These are phyloP conservation scores for Sarcophaga subvicina DNA, from an alignment of 2,888 invertebrate species.

Conservation along the genomic window DNA sequence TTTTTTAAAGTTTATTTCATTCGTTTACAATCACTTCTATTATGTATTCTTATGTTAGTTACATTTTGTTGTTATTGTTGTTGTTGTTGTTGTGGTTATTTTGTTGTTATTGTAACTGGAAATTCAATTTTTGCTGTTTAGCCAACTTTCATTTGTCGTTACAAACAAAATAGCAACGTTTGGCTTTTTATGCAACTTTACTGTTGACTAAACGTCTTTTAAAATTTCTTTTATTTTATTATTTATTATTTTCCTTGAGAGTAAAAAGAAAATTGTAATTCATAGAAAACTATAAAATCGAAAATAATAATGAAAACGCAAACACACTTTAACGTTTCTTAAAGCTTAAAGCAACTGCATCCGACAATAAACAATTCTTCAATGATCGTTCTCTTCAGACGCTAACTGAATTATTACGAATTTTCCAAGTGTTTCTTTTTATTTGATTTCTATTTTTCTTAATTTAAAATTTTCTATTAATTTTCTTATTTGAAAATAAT, in stretches of 20 bases:
- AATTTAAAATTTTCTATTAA: slow-evolving; percentile 49
- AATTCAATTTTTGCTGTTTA: slow-evolving; percentile 34
- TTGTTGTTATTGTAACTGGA: slow-evolving; percentile 47
- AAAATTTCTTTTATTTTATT: neutral
- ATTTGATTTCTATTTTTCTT: slow-evolving; percentile 41
- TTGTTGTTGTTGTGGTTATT: slow-evolving; percentile 5
- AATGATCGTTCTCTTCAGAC: slow-evolving; percentile 53
- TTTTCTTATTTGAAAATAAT: neutral
- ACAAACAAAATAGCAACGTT: slow-evolving; percentile 22
- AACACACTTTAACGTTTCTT: slow-evolving; percentile 44
- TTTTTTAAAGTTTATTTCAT: slow-evolving; percentile 2
- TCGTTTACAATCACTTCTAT: slow-evolving; percentile 19
- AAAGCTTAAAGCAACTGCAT: slow-evolving; percentile 34
- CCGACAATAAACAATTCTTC: slow-evolving; percentile 49
- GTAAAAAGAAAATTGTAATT: neutral
- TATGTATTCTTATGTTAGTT: slow-evolving; percentile 29
- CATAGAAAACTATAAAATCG: slow-evolving; percentile 15
- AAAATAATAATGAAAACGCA: neutral
- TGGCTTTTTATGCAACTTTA: slow-evolving; percentile 30
- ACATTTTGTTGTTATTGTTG: neutral
- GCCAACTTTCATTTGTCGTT: slow-evolving; percentile 55
- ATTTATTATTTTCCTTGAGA: neutral
- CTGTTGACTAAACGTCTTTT: neutral
- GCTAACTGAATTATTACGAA: slow-evolving; percentile 46
- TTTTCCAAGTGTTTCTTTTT: slow-evolving; percentile 56